A percentile compares a stretch with the other conserved stretches of the same genome.
Evolutionary conservation across 2,113 vertebrate genomes (phyloP).

Genomic region (Grammomys surdaster): DNA sequence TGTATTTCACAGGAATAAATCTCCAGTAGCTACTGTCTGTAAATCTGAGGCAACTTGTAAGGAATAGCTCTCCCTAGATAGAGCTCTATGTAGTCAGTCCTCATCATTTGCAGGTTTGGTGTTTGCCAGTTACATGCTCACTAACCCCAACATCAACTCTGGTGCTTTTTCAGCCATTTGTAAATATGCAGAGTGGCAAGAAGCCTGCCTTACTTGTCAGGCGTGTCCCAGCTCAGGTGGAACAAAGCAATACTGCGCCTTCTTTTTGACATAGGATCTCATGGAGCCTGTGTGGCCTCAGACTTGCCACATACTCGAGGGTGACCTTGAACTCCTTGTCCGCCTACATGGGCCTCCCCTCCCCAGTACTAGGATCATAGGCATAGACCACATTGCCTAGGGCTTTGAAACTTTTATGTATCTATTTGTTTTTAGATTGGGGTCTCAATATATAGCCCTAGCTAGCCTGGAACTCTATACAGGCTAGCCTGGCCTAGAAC

Average conservation of each 20-base stretch:
- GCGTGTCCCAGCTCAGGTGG: background rate
- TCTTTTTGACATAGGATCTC: background rate
- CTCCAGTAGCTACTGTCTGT: background rate
- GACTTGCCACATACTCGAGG: background rate
- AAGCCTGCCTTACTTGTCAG: background rate
- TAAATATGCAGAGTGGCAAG: too few relatives aligned
- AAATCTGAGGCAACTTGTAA: background rate
- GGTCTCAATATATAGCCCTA: background rate
- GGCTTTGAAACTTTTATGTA: background rate
- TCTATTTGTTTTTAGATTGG: background rate
- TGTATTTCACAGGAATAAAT: background rate
- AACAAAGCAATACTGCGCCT: background rate
- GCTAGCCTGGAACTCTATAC: background rate
- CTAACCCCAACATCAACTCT: background rate
- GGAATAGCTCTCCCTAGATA: background rate
- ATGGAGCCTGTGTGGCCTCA: too few relatives aligned
- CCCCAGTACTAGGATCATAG: background rate
- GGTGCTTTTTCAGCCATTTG: background rate
- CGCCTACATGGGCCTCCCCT: background rate
- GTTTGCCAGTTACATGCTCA: background rate
- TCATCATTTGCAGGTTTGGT: background rate
- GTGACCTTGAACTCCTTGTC: background rate
- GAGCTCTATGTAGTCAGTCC: background rate
- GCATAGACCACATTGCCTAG: background rate
- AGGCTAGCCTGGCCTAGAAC: background rate